Evolutionary conservation across 2,888 invertebrate genomes (phyloP).

Genomic region (Tolmerus cingulatus): DNA sequence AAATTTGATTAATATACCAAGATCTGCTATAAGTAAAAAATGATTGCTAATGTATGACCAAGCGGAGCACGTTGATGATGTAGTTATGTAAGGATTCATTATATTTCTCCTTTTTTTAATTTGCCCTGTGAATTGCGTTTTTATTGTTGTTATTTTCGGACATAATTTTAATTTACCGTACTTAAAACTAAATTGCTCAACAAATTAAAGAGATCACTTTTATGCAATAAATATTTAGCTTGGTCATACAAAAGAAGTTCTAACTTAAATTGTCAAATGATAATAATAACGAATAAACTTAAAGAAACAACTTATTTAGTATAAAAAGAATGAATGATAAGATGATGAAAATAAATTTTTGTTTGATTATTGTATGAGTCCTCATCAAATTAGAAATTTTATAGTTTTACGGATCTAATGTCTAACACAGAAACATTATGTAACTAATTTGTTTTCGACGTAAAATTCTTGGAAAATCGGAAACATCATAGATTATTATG

Average conservation of each 20-base stretch:
- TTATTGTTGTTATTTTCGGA: background rate
- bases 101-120: background rate
- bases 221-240: background rate
- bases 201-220: background rate
- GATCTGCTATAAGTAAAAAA: slow-evolving; percentile 48
- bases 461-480: background rate
- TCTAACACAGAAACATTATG: background rate
- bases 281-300: background rate
- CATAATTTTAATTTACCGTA: background rate
- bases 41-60: slow-evolving; percentile 50
- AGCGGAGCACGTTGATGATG: slow-evolving; percentile 42
- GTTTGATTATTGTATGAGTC: background rate
- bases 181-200: background rate
- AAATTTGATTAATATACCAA: slow-evolving; percentile 51
- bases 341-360: background rate
- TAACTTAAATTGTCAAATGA: background rate
- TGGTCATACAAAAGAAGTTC: background rate
- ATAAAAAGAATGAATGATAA: background rate
- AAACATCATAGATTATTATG: background rate
- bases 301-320: background rate
- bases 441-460: background rate
- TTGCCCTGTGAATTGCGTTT: background rate
- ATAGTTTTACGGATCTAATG: background rate
- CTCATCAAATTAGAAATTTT: background rate
- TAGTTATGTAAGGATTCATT: slow-evolving; percentile 44